Evolutionary conservation across 2,797 vertebrate genomes (phyloP).

Genomic region (Anas flavirostris): DNA sequence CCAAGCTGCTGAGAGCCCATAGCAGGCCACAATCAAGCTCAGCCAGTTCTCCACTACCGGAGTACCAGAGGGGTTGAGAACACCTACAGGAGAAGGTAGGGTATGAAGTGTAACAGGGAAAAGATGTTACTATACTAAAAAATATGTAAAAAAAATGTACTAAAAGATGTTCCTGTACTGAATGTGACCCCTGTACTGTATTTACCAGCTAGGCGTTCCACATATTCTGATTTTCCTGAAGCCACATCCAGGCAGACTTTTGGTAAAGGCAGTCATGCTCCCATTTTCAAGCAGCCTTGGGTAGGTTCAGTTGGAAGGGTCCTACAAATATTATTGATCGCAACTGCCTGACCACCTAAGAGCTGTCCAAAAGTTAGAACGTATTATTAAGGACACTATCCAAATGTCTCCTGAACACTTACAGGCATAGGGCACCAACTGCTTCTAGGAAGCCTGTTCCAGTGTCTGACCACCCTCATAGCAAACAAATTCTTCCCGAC

Average conservation of each 20-base stretch:
- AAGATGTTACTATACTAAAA: background rate
- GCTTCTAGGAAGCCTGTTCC: too few relatives aligned
- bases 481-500: too few relatives aligned
- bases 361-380: too few relatives aligned
- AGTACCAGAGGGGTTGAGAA: background rate
- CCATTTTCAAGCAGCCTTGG: background rate
- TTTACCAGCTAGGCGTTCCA: background rate
- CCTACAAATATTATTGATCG: too few relatives aligned
- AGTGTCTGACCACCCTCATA: too few relatives aligned
- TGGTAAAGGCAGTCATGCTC: background rate
- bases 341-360: too few relatives aligned
- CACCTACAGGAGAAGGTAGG: background rate
- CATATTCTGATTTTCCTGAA: background rate
- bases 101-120: background rate
- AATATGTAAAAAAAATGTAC: too few relatives aligned
- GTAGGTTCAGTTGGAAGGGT: background rate
- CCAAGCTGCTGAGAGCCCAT: background rate
- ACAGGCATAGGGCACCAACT: too few relatives aligned
- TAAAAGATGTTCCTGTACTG: background rate
- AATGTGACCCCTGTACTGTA: background rate
- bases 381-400: too few relatives aligned
- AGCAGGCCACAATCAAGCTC: background rate
- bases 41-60: background rate
- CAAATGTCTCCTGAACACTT: too few relatives aligned
- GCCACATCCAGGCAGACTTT: background rate